These are phyloP conservation scores for Apodemus sylvaticus DNA, from an alignment of 2,113 vertebrate species.

Conservation along the genomic window DNA sequence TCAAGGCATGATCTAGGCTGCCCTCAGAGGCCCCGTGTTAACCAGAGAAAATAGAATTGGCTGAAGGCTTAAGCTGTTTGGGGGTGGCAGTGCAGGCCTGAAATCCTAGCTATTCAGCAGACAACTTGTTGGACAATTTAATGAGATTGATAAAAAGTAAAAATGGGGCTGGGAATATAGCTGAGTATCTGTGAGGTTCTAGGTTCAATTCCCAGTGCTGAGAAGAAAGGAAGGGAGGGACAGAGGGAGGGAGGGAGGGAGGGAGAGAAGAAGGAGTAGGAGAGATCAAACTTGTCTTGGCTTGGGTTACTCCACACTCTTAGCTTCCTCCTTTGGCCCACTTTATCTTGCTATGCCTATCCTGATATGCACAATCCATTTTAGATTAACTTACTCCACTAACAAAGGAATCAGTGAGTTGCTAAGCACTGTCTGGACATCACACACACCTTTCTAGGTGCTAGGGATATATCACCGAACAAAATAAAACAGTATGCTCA, in stretches of 20 bases:
- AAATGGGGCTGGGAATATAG: too few relatives aligned
- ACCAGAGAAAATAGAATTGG: not conserved
- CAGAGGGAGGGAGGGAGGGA: not conserved
- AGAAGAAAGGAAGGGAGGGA: not conserved
- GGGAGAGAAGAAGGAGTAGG: not conserved
- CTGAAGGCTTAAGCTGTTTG: not conserved
- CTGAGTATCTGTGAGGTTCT: not conserved
- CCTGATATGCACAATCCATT: not conserved
- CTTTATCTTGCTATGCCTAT: not conserved
- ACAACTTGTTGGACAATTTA: not conserved
- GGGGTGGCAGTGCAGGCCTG: not conserved
- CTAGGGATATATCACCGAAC: not conserved
- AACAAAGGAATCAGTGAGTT: not conserved
- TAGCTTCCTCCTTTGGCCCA: not conserved
- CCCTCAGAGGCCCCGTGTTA: not conserved
- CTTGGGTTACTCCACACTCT: not conserved
- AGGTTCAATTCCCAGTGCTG: not conserved
- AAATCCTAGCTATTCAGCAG: not conserved
- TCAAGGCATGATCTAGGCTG: not conserved
- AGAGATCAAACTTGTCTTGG: not conserved
- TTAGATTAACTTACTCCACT: not conserved
- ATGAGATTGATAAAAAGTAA: not conserved
- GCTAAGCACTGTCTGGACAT: not conserved
- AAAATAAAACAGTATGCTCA: not conserved
- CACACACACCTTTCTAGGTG: not conserved